Evolutionary conservation across 2,888 invertebrate species (phyloP), one percentile per base, ranked within the genome.

Genomic region (Philereme transversata): DNA sequence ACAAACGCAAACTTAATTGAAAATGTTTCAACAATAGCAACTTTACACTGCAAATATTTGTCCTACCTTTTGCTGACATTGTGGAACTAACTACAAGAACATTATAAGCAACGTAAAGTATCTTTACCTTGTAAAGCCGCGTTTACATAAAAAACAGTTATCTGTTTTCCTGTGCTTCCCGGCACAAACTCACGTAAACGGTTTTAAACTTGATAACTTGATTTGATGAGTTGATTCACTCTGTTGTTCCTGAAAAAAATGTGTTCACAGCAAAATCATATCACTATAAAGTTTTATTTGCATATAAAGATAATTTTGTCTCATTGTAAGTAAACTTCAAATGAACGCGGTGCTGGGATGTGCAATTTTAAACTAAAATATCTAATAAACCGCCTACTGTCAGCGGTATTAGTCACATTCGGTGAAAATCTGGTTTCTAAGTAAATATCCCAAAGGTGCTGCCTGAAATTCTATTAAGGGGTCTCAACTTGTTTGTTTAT

Each of bases 401-500:
- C 3, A 22, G 22, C 22, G 22, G 22, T 22, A 22, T 22, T 22
- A 22, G 22, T 22, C 22, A 22, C 22, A 22, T 22, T 22, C 22
- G 22, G 22, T 22, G 22, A 22, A 34, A 34, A 57, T 47, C 62
- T 51, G 62, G 3, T 54, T 62, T 45, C 46, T 22, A 38, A 44
- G 49, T 57, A 43, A 45, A 57, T 38, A 33, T 7, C 46, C 11
- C 9, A 50, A 81, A 83, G 83, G 81, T 82, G 79, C 71, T 71
- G 75, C 76, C 82, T 83, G 81, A 80, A 84, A 87, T 86, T 84
- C 84, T 86, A 85, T 87, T 86, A 85, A 83, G 83, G 79, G 78
- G 82, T 80, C 85, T 83, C 81, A 82, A 83, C 78, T 79, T 84
- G 84, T 86, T 84, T 86, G 82, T 86, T 85, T 87, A 83, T 82